Evolutionary conservation across 1,140 invertebrate genomes (phyloP).

Genomic region (Diorhabda sublineata): DNA sequence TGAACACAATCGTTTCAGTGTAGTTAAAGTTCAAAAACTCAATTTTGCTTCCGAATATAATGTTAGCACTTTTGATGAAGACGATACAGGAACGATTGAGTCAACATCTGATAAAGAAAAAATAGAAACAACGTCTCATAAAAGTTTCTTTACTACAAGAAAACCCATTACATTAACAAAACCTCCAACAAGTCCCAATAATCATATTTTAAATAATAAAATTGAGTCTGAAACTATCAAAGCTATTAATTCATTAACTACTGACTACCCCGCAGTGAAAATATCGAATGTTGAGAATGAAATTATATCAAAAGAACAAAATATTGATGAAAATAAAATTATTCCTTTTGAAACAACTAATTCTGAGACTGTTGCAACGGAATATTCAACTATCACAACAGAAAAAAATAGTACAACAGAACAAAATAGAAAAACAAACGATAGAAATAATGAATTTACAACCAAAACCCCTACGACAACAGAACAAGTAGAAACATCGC

Average conservation of each 20-base stretch:
- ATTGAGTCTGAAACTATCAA: constrained; percentile 39
- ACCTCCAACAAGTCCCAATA: constrained; percentile 24
- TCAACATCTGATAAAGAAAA: neutral
- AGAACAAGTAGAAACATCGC: neutral
- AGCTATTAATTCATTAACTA: constrained; percentile 20
- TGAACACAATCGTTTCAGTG: constrained; percentile 28
- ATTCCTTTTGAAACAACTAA: constrained; percentile 22
- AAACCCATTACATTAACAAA: constrained; percentile 28
- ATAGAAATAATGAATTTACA: neutral
- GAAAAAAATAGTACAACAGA: constrained; percentile 12
- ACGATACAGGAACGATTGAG: constrained; percentile 14
- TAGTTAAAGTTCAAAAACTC: constrained; percentile 31
- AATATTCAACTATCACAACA: neutral
- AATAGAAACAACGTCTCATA: constrained; percentile 11
- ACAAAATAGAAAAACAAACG: neutral
- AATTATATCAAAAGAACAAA: constrained; percentile 23
- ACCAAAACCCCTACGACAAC: neutral
- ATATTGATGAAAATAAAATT: constrained; percentile 33
- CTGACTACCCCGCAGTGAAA: neutral
- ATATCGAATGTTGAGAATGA: constrained; percentile 13
- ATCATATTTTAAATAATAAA: constrained; percentile 38
- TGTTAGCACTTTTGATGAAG: constrained; percentile 24
- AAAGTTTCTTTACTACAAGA: constrained; percentile 19
- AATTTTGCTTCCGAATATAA: constrained; percentile 30
- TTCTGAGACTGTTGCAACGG: constrained; percentile 3